phyloP scores from a whole-genome alignment of 2,113 vertebrate genomes.

The Bungarus multicinctus region DNA sequence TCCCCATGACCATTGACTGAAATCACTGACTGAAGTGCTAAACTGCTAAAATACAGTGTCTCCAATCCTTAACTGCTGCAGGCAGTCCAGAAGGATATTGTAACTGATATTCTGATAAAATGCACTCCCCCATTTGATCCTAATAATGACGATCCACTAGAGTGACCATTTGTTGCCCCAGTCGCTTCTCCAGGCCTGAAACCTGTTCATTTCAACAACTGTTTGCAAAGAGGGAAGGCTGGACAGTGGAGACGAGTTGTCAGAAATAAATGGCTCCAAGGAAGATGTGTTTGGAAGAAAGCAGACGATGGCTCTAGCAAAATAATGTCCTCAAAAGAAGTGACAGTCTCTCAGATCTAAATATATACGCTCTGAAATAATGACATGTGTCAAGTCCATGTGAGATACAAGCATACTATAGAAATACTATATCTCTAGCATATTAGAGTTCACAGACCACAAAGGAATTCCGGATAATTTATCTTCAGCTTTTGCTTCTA shows the following conservation, averaged over 20 bases:
- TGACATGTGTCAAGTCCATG: not conserved
- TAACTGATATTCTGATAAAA: not conserved
- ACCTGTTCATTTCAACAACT: not conserved
- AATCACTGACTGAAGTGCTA: not conserved
- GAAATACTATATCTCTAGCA: not conserved
- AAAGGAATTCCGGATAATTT: not conserved
- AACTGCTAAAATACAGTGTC: not conserved
- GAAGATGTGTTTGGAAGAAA: not conserved
- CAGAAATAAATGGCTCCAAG: not conserved
- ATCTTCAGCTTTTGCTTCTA: not conserved
- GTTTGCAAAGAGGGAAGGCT: not conserved
- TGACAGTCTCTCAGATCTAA: not conserved
- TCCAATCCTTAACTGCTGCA: not conserved
- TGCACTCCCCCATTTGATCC: not conserved
- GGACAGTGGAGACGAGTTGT: not conserved
- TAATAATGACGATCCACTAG: not conserved
- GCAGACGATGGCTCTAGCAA: not conserved
- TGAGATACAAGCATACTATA: not conserved
- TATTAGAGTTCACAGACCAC: not conserved
- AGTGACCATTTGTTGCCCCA: not conserved
- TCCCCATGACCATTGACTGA: not conserved
- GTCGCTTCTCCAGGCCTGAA: not conserved
- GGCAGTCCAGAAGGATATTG: not conserved
- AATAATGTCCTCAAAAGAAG: not conserved
- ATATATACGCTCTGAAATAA: not conserved